Conservation (phyloP, 2,888 invertebrate species). For the Noctua janthe region DNA sequence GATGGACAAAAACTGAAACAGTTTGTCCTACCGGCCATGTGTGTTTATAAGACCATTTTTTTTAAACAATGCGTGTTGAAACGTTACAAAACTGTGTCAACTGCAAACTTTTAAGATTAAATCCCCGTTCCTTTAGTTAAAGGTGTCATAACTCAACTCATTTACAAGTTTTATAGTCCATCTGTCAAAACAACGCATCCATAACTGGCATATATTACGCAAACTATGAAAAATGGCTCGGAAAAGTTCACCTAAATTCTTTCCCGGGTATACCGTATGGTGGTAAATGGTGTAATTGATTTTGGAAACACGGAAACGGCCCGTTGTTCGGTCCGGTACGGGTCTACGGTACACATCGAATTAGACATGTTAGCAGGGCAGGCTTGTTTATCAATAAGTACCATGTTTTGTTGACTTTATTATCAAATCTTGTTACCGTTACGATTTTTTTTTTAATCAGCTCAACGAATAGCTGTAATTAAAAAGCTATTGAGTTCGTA, state of each 20-base stretch:
- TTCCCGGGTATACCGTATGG: constrained; percentile 65
- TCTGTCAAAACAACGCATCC: constrained; percentile 82
- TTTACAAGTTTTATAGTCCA: constrained; percentile 79
- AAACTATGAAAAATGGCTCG: constrained; percentile 70
- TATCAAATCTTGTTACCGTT: constrained; percentile 35
- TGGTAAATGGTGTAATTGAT: constrained; percentile 85
- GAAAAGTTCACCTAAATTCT: constrained; percentile 78
- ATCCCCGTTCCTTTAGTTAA: constrained; percentile 65
- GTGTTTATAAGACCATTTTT: constrained; percentile 48
- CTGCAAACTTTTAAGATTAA: constrained; percentile 68
- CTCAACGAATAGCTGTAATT: background rate
- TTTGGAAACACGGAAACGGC: constrained; percentile 76
- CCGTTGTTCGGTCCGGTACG: constrained; percentile 58
- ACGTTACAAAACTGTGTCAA: constrained; percentile 60
- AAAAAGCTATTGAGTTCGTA: background rate
- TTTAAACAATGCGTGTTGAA: constrained; percentile 53
- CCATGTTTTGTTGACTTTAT: constrained; percentile 53
- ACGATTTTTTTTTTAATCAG: background rate
- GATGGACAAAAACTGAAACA: constrained; percentile 76
- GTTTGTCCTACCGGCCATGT: constrained; percentile 52
- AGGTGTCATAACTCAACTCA: constrained; percentile 76
- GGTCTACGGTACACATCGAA: constrained; percentile 65
- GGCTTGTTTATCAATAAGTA: constrained; percentile 65
- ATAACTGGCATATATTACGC: constrained; percentile 66
- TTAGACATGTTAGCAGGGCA: constrained; percentile 78